Evolutionary conservation across 2,888 invertebrate genomes (phyloP), one percentile per base, ranked within the genome.

Genomic region (Branchipolynoe longqiensis): DNA sequence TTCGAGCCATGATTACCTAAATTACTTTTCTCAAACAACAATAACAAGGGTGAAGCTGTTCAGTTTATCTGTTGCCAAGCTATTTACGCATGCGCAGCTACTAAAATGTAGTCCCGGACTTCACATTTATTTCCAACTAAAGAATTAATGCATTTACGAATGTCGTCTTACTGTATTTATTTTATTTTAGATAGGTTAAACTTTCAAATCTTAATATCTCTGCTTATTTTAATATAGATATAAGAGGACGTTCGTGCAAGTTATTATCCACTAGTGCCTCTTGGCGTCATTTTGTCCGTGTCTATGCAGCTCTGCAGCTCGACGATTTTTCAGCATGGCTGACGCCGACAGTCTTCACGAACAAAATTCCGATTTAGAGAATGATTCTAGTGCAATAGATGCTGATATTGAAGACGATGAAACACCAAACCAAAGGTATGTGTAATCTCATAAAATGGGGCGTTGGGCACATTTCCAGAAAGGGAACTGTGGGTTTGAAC

Each of bases 321-420:
- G 28, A 14, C 12, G 78, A 78, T 48, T 78, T 73, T 56, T 74
- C 54, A 92, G 90, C 91, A 93, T 93, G 93, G 93, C 93, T 90
- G 93, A 93, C 90, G 92, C 90, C 73, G 93, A 93, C 90, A 92
- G 92, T 82, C 89, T 93, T 85, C 90, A 92, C 86, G 93, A 93
- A 85, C 89, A 90, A 88, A 92, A 90, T 87, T 93, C 93, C 31
- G 93, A 93, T 90, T 90, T 90, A 87, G 92, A 93, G 85, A 89
- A 89, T 74, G 92, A 92, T 91, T 91, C 89, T 73, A 92, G 91
- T 87, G 92, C 93, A 48, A 91, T 90, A 33, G 93, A 93, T 85
- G 93, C 91, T 18, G 93, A 93, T 89, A 91, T 89, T 22, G 92
- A 93, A 87, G 92, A 92, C 85, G 92, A 92, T 83, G 92, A 91